phyloP scores from a whole-genome alignment of 1,140 invertebrate genomes.

The Drosophila nikananu region DNA sequence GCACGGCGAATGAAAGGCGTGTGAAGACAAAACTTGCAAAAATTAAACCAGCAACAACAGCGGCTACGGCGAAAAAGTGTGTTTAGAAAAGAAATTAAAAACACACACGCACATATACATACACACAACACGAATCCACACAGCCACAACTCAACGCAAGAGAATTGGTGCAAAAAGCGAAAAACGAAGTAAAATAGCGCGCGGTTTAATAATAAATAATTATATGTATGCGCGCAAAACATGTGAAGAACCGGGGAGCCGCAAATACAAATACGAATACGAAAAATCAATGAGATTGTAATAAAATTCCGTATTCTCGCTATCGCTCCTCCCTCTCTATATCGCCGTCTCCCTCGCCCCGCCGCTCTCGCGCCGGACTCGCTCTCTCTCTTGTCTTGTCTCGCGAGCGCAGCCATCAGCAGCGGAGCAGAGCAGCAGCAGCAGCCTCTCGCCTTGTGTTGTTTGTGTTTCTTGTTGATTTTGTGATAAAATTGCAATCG shows the following conservation, averaged over 20 bases:
- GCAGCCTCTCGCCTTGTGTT: conserved; percentile 52
- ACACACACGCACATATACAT: conserved; percentile 69
- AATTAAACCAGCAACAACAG: conserved; percentile 75
- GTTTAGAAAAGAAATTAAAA: conserved; percentile 84
- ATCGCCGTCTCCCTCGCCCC: conserved; percentile 41
- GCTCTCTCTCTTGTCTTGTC: conserved; percentile 43
- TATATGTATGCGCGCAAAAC: conserved; percentile 76
- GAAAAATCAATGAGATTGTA: conserved; percentile 83
- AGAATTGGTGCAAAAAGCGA: conserved; percentile 77
- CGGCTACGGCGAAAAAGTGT: conserved; percentile 70
- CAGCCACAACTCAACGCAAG: conserved; percentile 54
- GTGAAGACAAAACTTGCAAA: conserved; percentile 81
- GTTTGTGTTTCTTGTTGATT: conserved; percentile 75
- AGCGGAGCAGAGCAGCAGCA: conserved; percentile 31
- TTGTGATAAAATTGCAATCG: conserved; percentile 83
- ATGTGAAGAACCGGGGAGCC: conserved; percentile 72
- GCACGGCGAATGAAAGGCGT: conserved; percentile 71
- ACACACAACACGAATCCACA: conserved; percentile 49
- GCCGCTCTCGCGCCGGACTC: conserved; percentile 35
- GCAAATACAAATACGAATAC: conserved; percentile 73
- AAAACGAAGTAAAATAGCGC: conserved; percentile 67
- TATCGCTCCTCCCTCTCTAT: conserved; percentile 44
- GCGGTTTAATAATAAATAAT: conserved; percentile 84
- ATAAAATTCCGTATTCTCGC: conserved; percentile 80
- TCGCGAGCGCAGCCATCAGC: conserved; percentile 36